Evolutionary conservation across 2,888 invertebrate genomes (phyloP).

Genomic region (Nemotelus nigrinus): DNA sequence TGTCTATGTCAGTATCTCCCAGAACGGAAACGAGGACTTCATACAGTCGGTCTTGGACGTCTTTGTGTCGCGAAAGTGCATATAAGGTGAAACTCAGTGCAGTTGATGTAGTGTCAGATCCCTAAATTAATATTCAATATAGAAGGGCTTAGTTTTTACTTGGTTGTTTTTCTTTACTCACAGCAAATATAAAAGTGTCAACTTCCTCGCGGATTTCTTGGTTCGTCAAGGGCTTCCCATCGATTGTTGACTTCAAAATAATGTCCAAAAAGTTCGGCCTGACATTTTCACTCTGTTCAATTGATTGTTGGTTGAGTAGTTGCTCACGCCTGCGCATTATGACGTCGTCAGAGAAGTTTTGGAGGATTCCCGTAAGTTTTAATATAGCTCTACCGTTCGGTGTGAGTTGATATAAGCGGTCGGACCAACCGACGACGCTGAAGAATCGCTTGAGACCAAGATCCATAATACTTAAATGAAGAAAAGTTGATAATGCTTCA

Average conservation of each 20-base stretch:
- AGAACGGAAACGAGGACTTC: slow-evolving; percentile 57
- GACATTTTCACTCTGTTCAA: background rate
- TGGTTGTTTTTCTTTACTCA: background rate
- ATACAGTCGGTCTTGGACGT: slow-evolving; percentile 57
- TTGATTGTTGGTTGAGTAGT: background rate
- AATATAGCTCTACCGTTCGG: slow-evolving; percentile 1
- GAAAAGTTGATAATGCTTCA: background rate
- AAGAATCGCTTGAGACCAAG: slow-evolving; percentile 28
- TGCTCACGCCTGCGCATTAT: slow-evolving; percentile 19
- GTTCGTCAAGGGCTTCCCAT: slow-evolving; percentile 26
- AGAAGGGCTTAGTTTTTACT: background rate
- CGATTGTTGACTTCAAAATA: slow-evolving; percentile 16
- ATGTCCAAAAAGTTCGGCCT: slow-evolving; percentile 25
- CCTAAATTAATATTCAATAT: background rate
- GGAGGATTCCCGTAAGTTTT: slow-evolving; percentile 15
- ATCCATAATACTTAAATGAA: background rate
- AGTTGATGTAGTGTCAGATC: slow-evolving; percentile 40
- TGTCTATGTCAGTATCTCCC: slow-evolving; percentile 54
- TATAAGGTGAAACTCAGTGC: slow-evolving; percentile 35
- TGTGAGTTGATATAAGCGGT: slow-evolving; percentile 13
- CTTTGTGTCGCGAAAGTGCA: slow-evolving; percentile 47
- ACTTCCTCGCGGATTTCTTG: slow-evolving; percentile 43
- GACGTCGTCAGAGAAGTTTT: slow-evolving; percentile 24
- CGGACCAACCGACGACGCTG: background rate
- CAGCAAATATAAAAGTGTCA: slow-evolving; percentile 40